These are phyloP conservation scores for Drosophila teissieri DNA, from an alignment of 1,140 invertebrate species.

Conservation along the genomic window DNA sequence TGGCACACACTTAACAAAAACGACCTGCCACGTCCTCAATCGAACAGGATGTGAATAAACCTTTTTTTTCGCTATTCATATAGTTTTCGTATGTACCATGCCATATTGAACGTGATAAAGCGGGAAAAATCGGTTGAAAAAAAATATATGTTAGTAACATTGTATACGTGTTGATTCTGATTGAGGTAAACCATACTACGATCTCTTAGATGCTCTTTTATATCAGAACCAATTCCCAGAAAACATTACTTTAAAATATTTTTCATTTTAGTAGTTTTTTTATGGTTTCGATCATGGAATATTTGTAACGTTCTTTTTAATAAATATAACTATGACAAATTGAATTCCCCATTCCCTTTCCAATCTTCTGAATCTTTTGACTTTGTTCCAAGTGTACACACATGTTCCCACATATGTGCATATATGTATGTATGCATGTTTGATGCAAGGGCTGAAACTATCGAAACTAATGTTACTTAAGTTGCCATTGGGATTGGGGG, in stretches of 20 bases:
- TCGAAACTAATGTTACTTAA: constrained; percentile 75
- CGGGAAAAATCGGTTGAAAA: too few relatives aligned
- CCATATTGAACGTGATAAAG: too few relatives aligned
- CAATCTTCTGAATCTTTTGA: not conserved
- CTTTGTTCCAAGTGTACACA: constrained; percentile 31
- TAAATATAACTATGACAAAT: too few relatives aligned
- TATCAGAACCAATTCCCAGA: too few relatives aligned
- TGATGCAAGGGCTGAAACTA: constrained; percentile 44
- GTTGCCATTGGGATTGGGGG: constrained; percentile 33
- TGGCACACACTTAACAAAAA: constrained; percentile 21
- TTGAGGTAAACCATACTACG: too few relatives aligned
- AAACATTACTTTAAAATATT: too few relatives aligned
- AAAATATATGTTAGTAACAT: too few relatives aligned
- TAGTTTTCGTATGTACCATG: not conserved
- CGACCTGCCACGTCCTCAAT: not conserved
- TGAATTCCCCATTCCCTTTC: too few relatives aligned
- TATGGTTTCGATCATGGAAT: not conserved
- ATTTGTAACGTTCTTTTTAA: too few relatives aligned
- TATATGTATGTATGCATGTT: constrained; percentile 23
- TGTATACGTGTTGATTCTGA: too few relatives aligned
- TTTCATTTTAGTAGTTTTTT: not conserved
- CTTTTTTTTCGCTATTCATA: not conserved
- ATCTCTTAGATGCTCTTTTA: too few relatives aligned
- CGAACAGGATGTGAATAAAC: not conserved
- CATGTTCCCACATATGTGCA: constrained; percentile 14